Conservation (phyloP, 2,113 vertebrate genomes). For the Merops nubicus region DNA sequence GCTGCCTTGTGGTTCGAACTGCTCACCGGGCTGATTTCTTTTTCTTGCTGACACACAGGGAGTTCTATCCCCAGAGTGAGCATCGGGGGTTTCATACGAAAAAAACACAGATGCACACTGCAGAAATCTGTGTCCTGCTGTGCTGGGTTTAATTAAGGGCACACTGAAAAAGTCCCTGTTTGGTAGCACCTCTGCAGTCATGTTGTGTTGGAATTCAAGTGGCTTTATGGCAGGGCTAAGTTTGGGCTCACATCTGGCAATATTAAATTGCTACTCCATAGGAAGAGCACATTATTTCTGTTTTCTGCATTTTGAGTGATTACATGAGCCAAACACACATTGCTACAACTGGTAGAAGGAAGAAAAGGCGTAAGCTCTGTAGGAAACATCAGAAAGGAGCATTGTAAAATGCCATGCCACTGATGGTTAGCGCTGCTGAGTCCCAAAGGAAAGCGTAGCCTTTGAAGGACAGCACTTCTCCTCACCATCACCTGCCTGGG, state of each 20-base stretch:
- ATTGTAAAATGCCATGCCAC: not conserved
- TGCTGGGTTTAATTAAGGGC: conserved; percentile 51
- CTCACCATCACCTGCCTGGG: not conserved
- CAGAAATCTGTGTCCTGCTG: not conserved
- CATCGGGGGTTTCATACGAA: not conserved
- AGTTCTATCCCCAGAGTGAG: not conserved
- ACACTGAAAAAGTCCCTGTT: not conserved
- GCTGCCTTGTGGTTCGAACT: not conserved
- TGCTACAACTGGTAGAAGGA: not conserved
- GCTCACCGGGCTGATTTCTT: not conserved
- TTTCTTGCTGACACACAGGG: not conserved
- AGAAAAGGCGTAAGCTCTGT: not conserved
- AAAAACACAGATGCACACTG: not conserved
- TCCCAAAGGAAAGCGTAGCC: not conserved
- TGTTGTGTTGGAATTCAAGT: not conserved
- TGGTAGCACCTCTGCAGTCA: not conserved
- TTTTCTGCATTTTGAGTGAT: not conserved
- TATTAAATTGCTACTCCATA: not conserved
- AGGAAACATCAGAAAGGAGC: not conserved
- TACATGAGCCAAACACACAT: not conserved
- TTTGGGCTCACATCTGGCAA: conserved; percentile 1
- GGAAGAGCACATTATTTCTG: not conserved
- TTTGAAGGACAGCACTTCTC: not conserved
- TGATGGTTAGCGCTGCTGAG: not conserved
- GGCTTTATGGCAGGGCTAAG: not conserved